A percentile compares a stretch with the other conserved stretches of the same genome.
Conservation (phyloP, 2,797 vertebrate genomes). For the Geotrypetes seraphini region DNA sequence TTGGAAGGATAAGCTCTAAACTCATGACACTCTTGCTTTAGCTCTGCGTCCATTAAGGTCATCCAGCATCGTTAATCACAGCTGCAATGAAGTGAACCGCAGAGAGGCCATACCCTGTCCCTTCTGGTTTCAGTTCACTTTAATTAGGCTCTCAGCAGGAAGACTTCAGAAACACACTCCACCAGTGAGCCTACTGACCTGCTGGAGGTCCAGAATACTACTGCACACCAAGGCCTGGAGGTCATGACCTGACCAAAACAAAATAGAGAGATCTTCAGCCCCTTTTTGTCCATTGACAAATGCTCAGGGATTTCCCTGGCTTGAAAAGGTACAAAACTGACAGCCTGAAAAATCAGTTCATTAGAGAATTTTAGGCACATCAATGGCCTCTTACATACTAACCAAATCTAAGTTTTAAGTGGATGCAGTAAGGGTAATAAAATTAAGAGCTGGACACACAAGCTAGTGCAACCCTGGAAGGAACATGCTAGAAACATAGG, state of each 20-base stretch:
- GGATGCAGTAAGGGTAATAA: too few species aligned
- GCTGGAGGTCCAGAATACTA: constrained; percentile 4
- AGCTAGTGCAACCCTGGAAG: too few species aligned
- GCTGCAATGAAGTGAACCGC: constrained; percentile 53
- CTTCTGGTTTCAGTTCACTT: constrained; percentile 68
- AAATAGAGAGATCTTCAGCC: constrained; percentile 22
- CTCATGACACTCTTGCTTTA: constrained; percentile 14
- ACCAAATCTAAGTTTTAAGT: too few species aligned
- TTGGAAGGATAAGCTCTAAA: constrained; percentile 6
- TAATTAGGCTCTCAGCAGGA: constrained; percentile 86
- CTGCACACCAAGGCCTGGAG: constrained; percentile 29
- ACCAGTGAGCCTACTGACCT: constrained; percentile 9
- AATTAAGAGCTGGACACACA: too few species aligned
- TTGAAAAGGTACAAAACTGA: too few species aligned
- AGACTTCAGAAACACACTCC: constrained; percentile 28
- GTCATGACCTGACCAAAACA: constrained; percentile 45
- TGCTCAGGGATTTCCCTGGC: too few species aligned
- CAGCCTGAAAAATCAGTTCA: too few species aligned
- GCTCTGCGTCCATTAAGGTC: constrained; percentile 58
- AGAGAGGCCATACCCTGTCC: constrained; percentile 54
- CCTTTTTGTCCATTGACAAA: constrained; percentile 19
- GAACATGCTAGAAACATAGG: too few species aligned
- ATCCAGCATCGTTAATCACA: constrained; percentile 70
- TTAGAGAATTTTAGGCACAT: too few species aligned
- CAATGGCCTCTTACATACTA: too few species aligned